Evolutionary conservation across 2,113 vertebrate genomes (phyloP), one percentile per base, ranked within the genome.

Genomic region (Solea solea): DNA sequence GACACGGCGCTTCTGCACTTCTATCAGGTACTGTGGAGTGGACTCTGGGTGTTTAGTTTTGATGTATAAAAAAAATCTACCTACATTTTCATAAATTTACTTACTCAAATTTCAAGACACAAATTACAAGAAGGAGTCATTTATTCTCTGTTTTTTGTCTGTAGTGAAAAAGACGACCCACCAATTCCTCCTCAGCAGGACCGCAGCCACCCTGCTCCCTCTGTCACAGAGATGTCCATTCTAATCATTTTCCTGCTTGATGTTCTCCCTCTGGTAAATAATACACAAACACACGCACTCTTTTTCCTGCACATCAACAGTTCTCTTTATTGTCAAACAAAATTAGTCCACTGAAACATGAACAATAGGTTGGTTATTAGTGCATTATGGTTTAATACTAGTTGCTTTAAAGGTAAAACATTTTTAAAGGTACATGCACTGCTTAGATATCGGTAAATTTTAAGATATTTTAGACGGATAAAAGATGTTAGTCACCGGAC

Each of bases 161-260:
- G 41, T 78, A 91, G 89, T 40, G 69, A 94, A 85, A 91, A 91
- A 28, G 51, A 21, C 3, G 91, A 91, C 78, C 75, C 28, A 39
- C 87, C 61, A 0, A 45, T 51, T 0, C 21, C 72, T 15, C 45
- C 84, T 15, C 78, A 42, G 13, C 87, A 85, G 68, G 69, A 78
- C 16, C 28, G 76, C 70, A 81, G 90, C 67, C 77, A 88, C 52
- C 69, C 92, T 6, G 48, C 84, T 52, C 92, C 95, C 0, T 95
- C 94, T 0, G 71, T 96, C 64, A 89, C 94, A 0, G 98, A 98
- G 84, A 95, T 98, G 71, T 97, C 96, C 65, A 93, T 78, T 0
- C 94, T 99, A 25, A 87, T 98, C 1, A 94, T 96, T 49, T 98
- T 99, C 77, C 94, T 99, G 7, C 93, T 99, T 53, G 97, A 98